Base-by-base conservation (phyloP, 2,888 invertebrate genomes). In the Heliconius ethilla region DNA sequence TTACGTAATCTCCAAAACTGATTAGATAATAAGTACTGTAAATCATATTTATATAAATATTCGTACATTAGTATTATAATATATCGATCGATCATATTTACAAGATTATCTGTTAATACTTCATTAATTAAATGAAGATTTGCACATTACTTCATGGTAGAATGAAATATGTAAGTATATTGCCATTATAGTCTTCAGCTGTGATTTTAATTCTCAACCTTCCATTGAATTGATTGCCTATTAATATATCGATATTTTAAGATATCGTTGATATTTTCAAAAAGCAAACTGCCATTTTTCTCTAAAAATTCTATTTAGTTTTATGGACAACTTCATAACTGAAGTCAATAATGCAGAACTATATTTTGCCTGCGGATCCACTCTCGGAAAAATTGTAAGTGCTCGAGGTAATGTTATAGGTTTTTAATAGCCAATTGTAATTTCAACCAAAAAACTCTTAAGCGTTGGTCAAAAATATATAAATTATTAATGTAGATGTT, bases 21-120 rank as follows among this genome's bases (percentile, higher is more conserved):
- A 69, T 69, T 25, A 69, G 69, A 69, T 40, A 25, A 40, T 15
- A 6, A 69, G 40, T 33, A 37, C 15, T 69, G 13, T 40, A 40
- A 45, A 69, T 69, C 69, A 25, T 69, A 40, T 18, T 45, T 69
- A 69, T 25, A 25, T 40, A 69, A 69, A 40, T 63, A 33, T 7
- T 33, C 33, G 7, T 33, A 63, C 13, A 15, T 40, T 69, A 10
- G 15, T 15, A 25, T 25, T 25, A 40, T 40, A 40, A 69, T 45
- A 15, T 25, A 25, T 45, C 40, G 25, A 69, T 69, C 25, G 25
- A 37, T 67, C 11, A 67, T 25, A 13, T 40, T 40, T 25, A 25
- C 15, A 69, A 40, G 37, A n/a, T n/a, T 10, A 66, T 67, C 10
- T 67, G 67, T 67, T 40, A 67, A 40, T 67, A 67, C 7, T n/a